phyloP scores from a whole-genome alignment of 2,113 vertebrate genomes.

The Psilopsiagon aurifrons region DNA sequence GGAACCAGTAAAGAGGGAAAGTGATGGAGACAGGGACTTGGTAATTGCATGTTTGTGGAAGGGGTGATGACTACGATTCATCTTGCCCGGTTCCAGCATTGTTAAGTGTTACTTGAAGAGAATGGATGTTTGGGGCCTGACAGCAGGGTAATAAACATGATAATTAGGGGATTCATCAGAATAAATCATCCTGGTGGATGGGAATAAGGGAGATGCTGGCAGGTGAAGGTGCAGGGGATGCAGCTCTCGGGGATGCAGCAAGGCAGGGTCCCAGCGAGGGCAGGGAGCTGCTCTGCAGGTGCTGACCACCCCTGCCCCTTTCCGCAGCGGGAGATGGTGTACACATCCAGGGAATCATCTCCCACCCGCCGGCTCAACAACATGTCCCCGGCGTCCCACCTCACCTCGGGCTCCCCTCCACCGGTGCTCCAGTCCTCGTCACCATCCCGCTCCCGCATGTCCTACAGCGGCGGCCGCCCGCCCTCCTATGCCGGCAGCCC shows the following conservation, averaged over 20 bases:
- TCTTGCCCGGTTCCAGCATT: neutral
- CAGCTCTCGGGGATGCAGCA: neutral
- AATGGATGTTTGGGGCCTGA: neutral
- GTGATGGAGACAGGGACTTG: neutral
- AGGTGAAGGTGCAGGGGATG: neutral
- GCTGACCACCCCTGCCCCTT: neutral
- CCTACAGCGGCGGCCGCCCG: slow-evolving; percentile 89
- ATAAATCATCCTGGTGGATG: neutral
- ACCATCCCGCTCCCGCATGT: slow-evolving; percentile 92
- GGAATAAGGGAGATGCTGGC: neutral
- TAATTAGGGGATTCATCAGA: slow-evolving; percentile 45
- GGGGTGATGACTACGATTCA: fast-evolving
- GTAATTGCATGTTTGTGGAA: neutral
- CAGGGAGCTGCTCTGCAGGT: fast-evolving
- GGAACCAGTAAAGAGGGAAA: neutral
- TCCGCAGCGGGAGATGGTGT: slow-evolving; percentile 93
- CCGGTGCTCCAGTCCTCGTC: slow-evolving; percentile 82
- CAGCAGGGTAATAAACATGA: neutral
- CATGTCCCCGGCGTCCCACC: slow-evolving; percentile 78
- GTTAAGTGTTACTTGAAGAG: neutral
- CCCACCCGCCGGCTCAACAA: slow-evolving; percentile 95
- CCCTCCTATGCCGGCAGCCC: slow-evolving; percentile 90
- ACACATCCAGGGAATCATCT: slow-evolving; percentile 93
- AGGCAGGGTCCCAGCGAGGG: neutral
- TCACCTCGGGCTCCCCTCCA: slow-evolving; percentile 73